Evolutionary conservation across 2,797 vertebrate species (phyloP), one percentile per base, ranked within the genome.

Genomic region (Micrastur ruficollis): DNA sequence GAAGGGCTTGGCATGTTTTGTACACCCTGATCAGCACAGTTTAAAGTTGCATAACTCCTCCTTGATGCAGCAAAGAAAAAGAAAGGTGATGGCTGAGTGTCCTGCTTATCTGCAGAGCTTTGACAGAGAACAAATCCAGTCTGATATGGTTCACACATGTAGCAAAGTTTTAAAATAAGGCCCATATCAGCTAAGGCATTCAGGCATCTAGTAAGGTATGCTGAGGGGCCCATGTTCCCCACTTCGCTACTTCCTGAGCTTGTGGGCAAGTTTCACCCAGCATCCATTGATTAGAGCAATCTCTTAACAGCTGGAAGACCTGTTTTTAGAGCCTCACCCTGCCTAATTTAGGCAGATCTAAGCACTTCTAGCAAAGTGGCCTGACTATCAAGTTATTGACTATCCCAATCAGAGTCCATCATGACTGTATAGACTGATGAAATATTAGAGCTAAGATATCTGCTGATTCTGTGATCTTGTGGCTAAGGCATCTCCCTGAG

Each of bases 261-360:
- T 76, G 89, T 82, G 86, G 90, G 81, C 36, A 82, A 76, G 86
- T 90, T 89, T 83, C 67, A 67, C 89, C 47, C 74, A 73, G 61
- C 31, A 82, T 82, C 76, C 44, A 17, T n/a, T 59, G 83, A 66
- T 89, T 79, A 90, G n/a, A 86, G 52, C 70, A 59, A 63, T 47
- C 63, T 89, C 78, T 93, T 63, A 91, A 86, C 68, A 91, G 85
- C 76, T 44, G 71, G 74, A 91, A 96, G 96, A 91, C 78, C 47
- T 87, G 81, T 91, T 92, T 78, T 74, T 78, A 89, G 71, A 63
- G 65, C 84, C 72, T 84, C 81, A n/a, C n/a, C 44, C 89, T 92
- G 52, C 32, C 84, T 85, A 73, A 87, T 78, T 82, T 55, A 44
- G 63, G 36, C 62, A 92, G 68, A 83, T 75, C 55, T 90, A 53